Evolutionary conservation across 1,140 invertebrate species (phyloP).

Genomic region (Acyrthosiphon pisum): DNA sequence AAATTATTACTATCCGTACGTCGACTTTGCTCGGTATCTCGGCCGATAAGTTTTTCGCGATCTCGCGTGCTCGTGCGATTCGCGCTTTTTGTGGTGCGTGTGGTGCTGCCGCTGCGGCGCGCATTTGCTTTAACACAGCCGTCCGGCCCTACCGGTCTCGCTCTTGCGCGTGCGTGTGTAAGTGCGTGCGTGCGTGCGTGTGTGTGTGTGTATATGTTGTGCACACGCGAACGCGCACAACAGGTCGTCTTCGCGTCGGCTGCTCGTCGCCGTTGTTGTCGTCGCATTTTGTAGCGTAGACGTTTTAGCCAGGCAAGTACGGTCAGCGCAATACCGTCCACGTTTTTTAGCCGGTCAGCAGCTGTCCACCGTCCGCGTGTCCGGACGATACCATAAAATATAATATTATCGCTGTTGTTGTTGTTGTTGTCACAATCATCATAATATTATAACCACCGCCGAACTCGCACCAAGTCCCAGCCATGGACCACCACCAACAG

Average conservation of each 20-base stretch:
- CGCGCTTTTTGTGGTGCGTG: background rate
- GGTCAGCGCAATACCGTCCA: background rate
- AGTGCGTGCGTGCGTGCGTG: background rate
- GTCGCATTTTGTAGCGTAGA: background rate
- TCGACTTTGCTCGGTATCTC: no score
- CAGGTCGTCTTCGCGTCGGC: conserved; percentile 41
- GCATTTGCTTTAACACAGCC: background rate
- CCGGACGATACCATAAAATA: background rate
- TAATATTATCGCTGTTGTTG: no score
- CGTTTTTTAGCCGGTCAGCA: background rate
- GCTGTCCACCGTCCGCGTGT: conserved; percentile 57
- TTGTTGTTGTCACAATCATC: no score
- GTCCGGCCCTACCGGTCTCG: background rate
- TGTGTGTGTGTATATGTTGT: conserved; percentile 16
- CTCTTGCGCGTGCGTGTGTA: background rate
- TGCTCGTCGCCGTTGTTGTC: background rate
- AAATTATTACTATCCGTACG: no score
- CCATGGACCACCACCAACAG: conserved; percentile 47
- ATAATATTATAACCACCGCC: background rate
- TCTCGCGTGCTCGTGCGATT: background rate
- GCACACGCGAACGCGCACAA: conserved; percentile 31
- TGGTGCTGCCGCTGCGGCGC: background rate
- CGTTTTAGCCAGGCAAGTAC: background rate
- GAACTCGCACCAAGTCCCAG: background rate
- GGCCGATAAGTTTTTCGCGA: background rate